These are phyloP conservation scores for Torymus texanus DNA, from an alignment of 2,888 invertebrate species.

Conservation along the genomic window DNA sequence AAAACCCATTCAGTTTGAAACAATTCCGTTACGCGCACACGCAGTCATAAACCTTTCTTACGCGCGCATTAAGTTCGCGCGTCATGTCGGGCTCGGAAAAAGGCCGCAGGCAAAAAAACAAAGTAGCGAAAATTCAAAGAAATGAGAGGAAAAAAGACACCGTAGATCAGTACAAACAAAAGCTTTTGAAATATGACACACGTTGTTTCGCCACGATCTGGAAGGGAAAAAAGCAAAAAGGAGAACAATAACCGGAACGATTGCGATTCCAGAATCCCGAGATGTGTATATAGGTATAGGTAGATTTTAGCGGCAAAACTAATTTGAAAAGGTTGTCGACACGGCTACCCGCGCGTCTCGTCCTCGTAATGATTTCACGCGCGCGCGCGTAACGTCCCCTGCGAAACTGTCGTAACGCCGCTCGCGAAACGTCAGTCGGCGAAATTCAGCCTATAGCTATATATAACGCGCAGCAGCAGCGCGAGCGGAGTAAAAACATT, in stretches of 20 bases:
- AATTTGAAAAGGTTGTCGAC: conserved; percentile 35
- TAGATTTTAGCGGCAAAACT: conserved; percentile 5
- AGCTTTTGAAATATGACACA: conserved; percentile 5
- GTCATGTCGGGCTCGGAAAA: too few relatives aligned
- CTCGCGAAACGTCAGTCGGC: too few relatives aligned
- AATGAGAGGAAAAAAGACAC: background rate
- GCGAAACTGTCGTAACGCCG: conserved; percentile 1
- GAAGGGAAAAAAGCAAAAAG: background rate
- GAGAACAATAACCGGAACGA: conserved; percentile 34
- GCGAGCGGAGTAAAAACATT: too few relatives aligned
- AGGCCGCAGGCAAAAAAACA: background rate
- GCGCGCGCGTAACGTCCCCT: background rate
- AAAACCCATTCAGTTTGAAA: too few relatives aligned
- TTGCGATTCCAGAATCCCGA: background rate
- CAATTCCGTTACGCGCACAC: too few relatives aligned
- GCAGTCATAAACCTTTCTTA: too few relatives aligned
- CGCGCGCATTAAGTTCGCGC: too few relatives aligned
- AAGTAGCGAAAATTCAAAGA: conserved; percentile 1
- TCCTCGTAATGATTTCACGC: conserved; percentile 40
- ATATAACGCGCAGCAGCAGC: too few relatives aligned
- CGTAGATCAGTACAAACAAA: background rate
- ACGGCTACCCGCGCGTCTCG: conserved; percentile 19
- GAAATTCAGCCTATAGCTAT: too few relatives aligned
- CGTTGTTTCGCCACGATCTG: background rate
- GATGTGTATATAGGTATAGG: background rate